Base-by-base conservation (phyloP, 2,888 invertebrate species). In the Deroplatys truncata region DNA sequence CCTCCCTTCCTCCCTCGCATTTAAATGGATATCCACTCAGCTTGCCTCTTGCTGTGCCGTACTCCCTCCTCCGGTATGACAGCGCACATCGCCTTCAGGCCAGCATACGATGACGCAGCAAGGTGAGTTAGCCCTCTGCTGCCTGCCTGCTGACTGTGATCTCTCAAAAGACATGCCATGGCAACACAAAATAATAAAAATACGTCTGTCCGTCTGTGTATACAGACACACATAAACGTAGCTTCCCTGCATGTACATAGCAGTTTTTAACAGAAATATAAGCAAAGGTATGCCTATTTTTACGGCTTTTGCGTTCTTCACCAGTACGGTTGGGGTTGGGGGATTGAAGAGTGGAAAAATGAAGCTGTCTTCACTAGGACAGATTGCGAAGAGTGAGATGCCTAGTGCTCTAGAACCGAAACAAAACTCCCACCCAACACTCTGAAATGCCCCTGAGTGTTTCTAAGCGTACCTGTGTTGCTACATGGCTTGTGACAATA, bases 11-110 rank as follows among this genome's bases (percentile, higher is more conserved):
- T 82, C 84, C 87, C 35, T 84, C 56, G 35, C 89, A 84, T 87
- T 87, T 87, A 89, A 89, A 89, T 89, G 89, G 89, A 86, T 87
- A 87, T 87, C n/a, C 43, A 72, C 56, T 72, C 56, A 72, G 56
- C 56, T 25, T 72, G 56, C 56, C 56, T 72, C 56, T 72, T 72
- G 56, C 56, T 72, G 20, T 72, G 25, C 56, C 56, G 56, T 25
- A 72, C 56, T 72, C 56, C 56, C 56, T 72, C 56, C 56, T 72
- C 16, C 35, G 82, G 82, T 82, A 13, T 87, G 87, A 87, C 87
- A 56, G 56, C 31, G 56, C 31, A 87, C 82, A 49, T 29, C 82
- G 87, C 87, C 87, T 87, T 87, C 83, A 56, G 87, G 87, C 87
- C 87, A 87, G 35, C 56, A 13, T n/a, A 87, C 25, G 31, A 87